Base-by-base conservation (phyloP, 2,797 vertebrate species). In the Pogonophryne albipinna region DNA sequence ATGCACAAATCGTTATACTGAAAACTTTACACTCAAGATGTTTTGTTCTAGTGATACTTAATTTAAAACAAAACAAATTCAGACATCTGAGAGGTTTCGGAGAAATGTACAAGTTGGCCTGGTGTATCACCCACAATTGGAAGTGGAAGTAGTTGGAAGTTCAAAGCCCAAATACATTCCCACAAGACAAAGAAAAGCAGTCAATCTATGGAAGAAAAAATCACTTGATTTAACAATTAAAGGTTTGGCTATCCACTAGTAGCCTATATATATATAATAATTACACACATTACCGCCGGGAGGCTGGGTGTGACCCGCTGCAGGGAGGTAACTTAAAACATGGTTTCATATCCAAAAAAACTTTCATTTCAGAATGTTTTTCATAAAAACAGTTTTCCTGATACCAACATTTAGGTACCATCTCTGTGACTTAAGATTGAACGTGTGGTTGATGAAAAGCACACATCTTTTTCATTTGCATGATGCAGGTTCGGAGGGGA, bases 301-400 rank as follows among this genome's bases (percentile, higher is more conserved):
- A 68, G 61, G 60, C 69, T 63, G 74, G 74, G 38, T 68, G 80
- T 67, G 84, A 71, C 81, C 58, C 71, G 66, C 83, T 66, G 85
- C 80, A 82, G 27, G 23, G 60, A 46, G 62, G 11, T 4, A 56
- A 73, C 51, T 27, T 16, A 49, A 9, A 4, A 60, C 10, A 34
- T 45, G 20, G 0, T 13, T 47, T 57, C 55, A 59, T 16, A 58
- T 19, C 41, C 9, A 3, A 34, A 9, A 42, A 12, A 80, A 75
- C 71, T 84, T 65, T 70, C 8, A 67, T 46, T 2, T 15, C 47
- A 27, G 2, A 10, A 10, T 6, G 38, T 20, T 15, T 63, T 4
- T 52, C 31, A 50, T 14, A 31, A 9, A 27, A 38, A 63, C 51
- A 3, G 47, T 72, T 55, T 49, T 14, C 16, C 16, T 13, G 5